Evolutionary conservation across 37 sponge, comb jelly and placozoan genomes (phyloP), one percentile per base, ranked within the genome.

Genomic region (Oscarella lobularis): DNA sequence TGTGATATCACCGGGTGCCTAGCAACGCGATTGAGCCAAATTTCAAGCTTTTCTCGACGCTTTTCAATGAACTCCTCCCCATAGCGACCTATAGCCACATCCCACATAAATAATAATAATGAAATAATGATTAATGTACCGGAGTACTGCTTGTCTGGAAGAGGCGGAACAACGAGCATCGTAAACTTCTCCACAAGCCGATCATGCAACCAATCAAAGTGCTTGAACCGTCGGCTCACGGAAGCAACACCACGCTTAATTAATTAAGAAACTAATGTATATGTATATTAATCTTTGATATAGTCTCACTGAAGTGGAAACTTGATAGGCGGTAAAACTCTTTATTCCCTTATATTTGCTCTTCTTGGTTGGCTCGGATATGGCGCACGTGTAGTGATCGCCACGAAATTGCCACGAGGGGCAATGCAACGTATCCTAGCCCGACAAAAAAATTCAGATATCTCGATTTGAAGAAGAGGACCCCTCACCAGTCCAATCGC

Each of bases 311-410:
- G 80, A 81, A 36, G 89, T 83, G 3, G 81, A 82, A 73, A 96
- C 72, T 20, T 66, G 38, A 73, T 87, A 96, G 2, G 96, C 92
- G 38, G 83, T 92, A 76, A 91, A 96, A 29, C 77, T 78, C 75
- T 96, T 96, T 40, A 96, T 96, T 32, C 96, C 96, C 27, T 85
- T 82, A 55, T 83, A 91, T 75, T 96, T 96, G 33, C 67, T 85
- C 81, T 89, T 86, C 90, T 89, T 96, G 77, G 82, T 85, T 20
- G 96, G 96, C 41, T 96, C 85, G 31, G 68, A 69, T 5, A 96
- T 87, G 6, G 76, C 78, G 3, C 85, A 79, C 2, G 74, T 66
- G 67, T 71, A 85, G 2, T 89, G 85, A 32, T 84, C 71, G 1
- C 82, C 6, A 48, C 60, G 9, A 20, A 20, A 20, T 48, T 9